phyloP scores from a whole-genome alignment of 2,113 vertebrate species.

The Xyrauchen texanus region DNA sequence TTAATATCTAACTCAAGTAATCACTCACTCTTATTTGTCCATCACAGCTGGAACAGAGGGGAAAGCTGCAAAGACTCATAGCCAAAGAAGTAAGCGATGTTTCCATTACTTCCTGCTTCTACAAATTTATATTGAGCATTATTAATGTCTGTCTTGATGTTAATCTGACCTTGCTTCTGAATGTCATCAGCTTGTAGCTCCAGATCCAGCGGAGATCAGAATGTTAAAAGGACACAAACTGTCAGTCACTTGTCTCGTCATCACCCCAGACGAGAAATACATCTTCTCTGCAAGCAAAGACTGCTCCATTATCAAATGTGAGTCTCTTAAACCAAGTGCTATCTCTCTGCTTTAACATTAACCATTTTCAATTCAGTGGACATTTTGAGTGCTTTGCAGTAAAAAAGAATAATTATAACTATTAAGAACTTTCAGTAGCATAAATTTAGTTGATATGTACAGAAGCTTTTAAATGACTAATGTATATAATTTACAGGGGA shows the following conservation, averaged over 20 bases:
- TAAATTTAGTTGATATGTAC: too few relatives aligned
- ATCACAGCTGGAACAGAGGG: slow-evolving; percentile 88
- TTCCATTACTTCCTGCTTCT: background rate
- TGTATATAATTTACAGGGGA: slow-evolving; percentile 77
- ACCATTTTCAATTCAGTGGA: too few relatives aligned
- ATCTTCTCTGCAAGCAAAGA: slow-evolving; percentile 94
- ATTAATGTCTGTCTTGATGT: background rate
- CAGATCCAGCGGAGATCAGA: slow-evolving; percentile 78
- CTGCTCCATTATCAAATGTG: slow-evolving; percentile 93
- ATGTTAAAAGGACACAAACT: slow-evolving; percentile 90
- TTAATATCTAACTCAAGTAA: background rate
- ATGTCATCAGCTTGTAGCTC: slow-evolving; percentile 76
- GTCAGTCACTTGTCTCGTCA: slow-evolving; percentile 87
- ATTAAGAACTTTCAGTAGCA: too few relatives aligned
- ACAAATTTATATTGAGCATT: background rate
- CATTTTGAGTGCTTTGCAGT: too few relatives aligned
- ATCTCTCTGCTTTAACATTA: too few relatives aligned
- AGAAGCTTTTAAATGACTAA: background rate
- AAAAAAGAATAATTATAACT: too few relatives aligned
- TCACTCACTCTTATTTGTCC: background rate
- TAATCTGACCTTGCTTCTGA: background rate
- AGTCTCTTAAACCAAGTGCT: slow-evolving; percentile 56
- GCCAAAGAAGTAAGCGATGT: slow-evolving; percentile 85
- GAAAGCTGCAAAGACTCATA: slow-evolving; percentile 85
- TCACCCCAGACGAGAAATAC: slow-evolving; percentile 84